Evolutionary conservation across 1,140 invertebrate genomes (phyloP).

Genomic region (Marisa cornuarietis): DNA sequence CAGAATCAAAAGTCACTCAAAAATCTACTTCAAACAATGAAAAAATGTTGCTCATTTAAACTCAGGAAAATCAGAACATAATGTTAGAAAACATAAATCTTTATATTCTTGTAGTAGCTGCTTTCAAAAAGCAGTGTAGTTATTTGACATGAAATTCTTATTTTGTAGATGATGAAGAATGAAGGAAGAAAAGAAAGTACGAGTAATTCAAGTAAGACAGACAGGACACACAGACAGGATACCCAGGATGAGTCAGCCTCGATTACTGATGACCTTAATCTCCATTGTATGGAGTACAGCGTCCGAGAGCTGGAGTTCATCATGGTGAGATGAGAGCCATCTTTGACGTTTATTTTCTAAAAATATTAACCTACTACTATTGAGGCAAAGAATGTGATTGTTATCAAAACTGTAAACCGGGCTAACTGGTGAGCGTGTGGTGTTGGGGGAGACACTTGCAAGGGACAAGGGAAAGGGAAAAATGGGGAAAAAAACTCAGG

Average conservation of each 20-base stretch:
- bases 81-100: too few species aligned
- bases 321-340: slow-evolving; percentile 44
- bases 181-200: slow-evolving; percentile 5
- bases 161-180: slow-evolving; percentile 16
- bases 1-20: too few species aligned
- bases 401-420: too few species aligned
- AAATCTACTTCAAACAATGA: too few species aligned
- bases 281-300: slow-evolving; percentile 52
- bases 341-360: background rate
- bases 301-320: slow-evolving; percentile 53
- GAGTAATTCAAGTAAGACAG: slow-evolving; percentile 9
- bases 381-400: background rate
- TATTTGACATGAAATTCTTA: background rate
- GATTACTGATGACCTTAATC: slow-evolving; percentile 44
- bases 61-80: too few species aligned
- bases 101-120: too few species aligned
- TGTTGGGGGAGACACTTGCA: too few species aligned
- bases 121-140: too few species aligned
- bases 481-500: too few species aligned
- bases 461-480: too few species aligned
- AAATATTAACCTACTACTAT: background rate
- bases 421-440: too few species aligned
- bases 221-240: background rate
- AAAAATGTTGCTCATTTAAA: too few species aligned
- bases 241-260: slow-evolving; percentile 33